Conservation (phyloP, 2,113 vertebrate genomes). For the Chlorocebus sabaeus region DNA sequence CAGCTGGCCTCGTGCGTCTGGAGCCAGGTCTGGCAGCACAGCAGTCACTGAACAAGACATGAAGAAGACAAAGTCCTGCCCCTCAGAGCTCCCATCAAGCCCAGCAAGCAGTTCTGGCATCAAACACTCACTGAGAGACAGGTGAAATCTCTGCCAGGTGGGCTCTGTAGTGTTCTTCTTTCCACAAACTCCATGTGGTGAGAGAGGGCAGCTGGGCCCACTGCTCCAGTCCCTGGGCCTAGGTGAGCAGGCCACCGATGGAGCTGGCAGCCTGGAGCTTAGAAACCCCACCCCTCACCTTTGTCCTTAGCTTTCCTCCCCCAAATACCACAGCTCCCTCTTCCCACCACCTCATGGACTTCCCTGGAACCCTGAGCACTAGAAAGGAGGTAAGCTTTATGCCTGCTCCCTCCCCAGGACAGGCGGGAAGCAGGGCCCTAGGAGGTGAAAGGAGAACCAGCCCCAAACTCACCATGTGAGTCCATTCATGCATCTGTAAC, state of each 20-base stretch:
- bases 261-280: background rate
- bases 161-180: background rate
- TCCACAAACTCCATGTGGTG: background rate
- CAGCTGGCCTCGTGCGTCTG: accelerated
- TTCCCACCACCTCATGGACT: accelerated
- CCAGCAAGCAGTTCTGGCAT: background rate
- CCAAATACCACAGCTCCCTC: background rate
- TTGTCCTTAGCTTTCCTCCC: background rate
- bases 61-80: background rate
- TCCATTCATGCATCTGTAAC: too few relatives aligned
- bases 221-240: too few relatives aligned
- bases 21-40: accelerated
- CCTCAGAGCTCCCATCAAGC: accelerated
- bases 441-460: background rate
- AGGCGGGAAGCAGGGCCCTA: background rate
- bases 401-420: too few relatives aligned
- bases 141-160: accelerated
- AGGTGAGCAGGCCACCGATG: accelerated
- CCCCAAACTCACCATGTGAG: accelerated
- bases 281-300: background rate
- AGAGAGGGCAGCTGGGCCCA: background rate
- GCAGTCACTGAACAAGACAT: accelerated
- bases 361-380: background rate
- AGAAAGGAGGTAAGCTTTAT: accelerated
- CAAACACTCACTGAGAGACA: accelerated